Base-by-base conservation (phyloP, 2,113 vertebrate genomes). In the Puma concolor region DNA sequence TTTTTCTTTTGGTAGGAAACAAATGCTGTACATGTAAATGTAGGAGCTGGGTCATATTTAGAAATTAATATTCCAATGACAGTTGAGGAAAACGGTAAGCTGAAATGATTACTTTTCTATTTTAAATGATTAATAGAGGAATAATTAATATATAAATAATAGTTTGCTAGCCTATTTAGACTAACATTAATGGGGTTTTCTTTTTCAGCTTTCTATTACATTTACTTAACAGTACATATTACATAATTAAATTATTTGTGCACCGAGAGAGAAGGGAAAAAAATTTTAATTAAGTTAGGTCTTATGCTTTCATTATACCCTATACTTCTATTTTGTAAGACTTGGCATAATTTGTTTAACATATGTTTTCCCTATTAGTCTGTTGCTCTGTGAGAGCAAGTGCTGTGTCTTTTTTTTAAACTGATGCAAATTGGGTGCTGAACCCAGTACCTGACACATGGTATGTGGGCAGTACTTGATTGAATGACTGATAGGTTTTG, bases 21-120 rank as follows among this genome's bases (percentile, higher is more conserved):
- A 11, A 99, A 99, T 98, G 99, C 99, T 97, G 99, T 99, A n/a
- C 99, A 99, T 98, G 99, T 99, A 91, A 99, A 99, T 60, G 99
- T 99, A 83, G 99, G 99, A 86, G 99, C 99, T 81, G 99, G 99
- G 94, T 99, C 99, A n/a, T 99, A 99, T 98, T 99, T 99, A 98
- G 99, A 99, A 99, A 99, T 99, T 98, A 99, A 99, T 98, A 99
- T 99, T 98, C 99, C 99, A 67, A 99, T 99, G 99, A 99, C 99
- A 92, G 99, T 99, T 33, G 98, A 99, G 88, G 99, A 99, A 98
- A 99, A 99, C 44, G 99, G 99, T 99, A 99, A 98, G 99, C 92
- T 95, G 17, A 80, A 1, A n/a, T 77, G 64, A 80, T 29, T 72
- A 33, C 33, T 87, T 96, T 93, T 84, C 88, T 85, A 25, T 66